Evolutionary conservation across 1,140 invertebrate species (phyloP), one percentile per base, ranked within the genome.

Genomic region (Caerostris darwini): DNA sequence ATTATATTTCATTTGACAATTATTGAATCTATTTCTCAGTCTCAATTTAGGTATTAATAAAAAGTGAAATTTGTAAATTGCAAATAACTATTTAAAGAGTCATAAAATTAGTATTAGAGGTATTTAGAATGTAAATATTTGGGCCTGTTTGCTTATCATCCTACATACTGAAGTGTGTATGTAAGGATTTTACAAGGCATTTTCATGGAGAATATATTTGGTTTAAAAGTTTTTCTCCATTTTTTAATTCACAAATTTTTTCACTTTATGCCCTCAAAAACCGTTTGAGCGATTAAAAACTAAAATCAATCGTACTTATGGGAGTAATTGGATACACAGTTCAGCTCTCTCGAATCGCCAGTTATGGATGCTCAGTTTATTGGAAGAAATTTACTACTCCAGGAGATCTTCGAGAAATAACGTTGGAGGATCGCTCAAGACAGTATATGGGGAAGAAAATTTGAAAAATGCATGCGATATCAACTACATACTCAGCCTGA

Each of bases 371-470:
- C 14, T 77, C 87, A 89, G 69, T 89, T 89, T 71, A 89, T 71
- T 6, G 87, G 87, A 87, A 89, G 59, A 77, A 77, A 89, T 17
- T 64, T 89, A 50, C 54, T 54, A 59, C 34, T 61, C 14, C 50
- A 5, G 7, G 54, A 83, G 12, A 61, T 64, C 58, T 10, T 54
- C 34, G 34, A 69, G 8, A 89, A 64, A 69, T 54, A 89, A 69
- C 50, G 87, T 64, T 54, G 71, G 14, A 56, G 17, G 58, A 64
- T 56, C 50, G 58, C 87, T 7, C 58, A 34, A 69, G 59, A 54
- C 82, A 58, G 82, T 89, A 71, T 89, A 89, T 89, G 87, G 50
- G n/a, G 64, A 89, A 89, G 87, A 89, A 77, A 90, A 81, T 58
- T 90, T 57, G 54, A 81, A 57, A 81, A 90, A 90, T 59, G 54